Evolutionary conservation across 2,113 vertebrate genomes (phyloP).

Genomic region (Phyllopteryx taeniolatus): DNA sequence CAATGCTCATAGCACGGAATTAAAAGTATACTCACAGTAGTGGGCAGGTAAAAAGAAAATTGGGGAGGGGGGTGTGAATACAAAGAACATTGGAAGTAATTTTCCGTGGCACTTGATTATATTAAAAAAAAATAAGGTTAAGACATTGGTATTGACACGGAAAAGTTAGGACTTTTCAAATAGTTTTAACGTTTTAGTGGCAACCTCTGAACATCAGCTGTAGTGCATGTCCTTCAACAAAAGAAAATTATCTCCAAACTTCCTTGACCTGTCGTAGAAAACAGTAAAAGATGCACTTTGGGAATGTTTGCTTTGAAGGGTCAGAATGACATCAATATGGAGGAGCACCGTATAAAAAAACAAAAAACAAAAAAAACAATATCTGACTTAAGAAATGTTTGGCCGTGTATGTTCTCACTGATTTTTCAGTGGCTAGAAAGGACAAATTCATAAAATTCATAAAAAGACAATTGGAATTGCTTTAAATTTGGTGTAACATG

Average conservation of each 20-base stretch:
- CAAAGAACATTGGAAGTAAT: conserved; percentile 43
- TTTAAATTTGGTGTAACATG: not conserved
- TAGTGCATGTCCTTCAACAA: conserved; percentile 54
- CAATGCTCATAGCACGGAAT: conserved; percentile 36
- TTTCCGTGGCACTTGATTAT: conserved; percentile 41
- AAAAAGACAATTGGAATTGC: not conserved
- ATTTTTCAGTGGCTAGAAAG: conserved; percentile 13
- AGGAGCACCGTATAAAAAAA: not conserved
- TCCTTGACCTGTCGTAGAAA: not conserved
- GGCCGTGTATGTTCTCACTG: conserved; percentile 6
- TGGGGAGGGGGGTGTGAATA: conserved; percentile 21
- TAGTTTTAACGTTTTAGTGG: conserved; percentile 6
- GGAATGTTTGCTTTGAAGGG: not conserved
- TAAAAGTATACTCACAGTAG: conserved; percentile 52
- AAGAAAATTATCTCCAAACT: not conserved
- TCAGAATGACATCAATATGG: not conserved
- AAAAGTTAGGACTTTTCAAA: conserved; percentile 25
- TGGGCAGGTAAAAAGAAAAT: conserved; percentile 29
- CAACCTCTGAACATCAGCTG: conserved; percentile 8
- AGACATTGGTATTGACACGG: conserved; percentile 16
- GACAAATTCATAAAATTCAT: not conserved
- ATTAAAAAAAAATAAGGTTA: conserved; percentile 19
- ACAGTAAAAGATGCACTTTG: conserved; percentile 4
- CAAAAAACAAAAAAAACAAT: not conserved
- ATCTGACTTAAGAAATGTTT: conserved; percentile 3